phyloP scores from a whole-genome alignment of 2,797 vertebrate genomes.

The Pseudocheirus occidentalis region DNA sequence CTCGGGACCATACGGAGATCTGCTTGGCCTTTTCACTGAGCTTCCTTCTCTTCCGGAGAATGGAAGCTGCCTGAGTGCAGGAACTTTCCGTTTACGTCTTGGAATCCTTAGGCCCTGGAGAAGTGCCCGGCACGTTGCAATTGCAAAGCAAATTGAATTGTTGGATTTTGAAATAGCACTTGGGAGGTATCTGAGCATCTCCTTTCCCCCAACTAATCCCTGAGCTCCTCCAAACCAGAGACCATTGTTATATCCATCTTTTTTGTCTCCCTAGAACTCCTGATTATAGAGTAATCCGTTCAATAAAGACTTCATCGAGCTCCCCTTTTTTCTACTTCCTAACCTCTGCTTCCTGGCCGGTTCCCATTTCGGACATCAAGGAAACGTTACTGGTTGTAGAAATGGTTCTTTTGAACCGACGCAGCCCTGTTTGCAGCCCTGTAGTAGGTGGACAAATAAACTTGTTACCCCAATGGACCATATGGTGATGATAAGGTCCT shows the following conservation, averaged over 20 bases:
- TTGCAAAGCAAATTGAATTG: neutral
- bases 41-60: neutral
- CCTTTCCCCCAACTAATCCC: neutral
- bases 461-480: neutral
- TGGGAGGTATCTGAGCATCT: no score
- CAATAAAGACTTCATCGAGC: neutral
- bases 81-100: neutral
- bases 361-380: neutral
- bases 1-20: neutral
- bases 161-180: neutral
- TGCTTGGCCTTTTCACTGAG: neutral
- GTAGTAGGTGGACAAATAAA: neutral
- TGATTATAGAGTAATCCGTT: neutral
- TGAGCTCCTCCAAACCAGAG: neutral
- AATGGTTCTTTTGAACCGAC: neutral
- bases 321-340: neutral
- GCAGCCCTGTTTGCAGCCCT: neutral
- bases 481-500: neutral
- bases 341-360: neutral
- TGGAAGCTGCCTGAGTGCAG: neutral
- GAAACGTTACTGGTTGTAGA: neutral
- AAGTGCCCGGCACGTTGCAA: neutral
- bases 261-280: neutral
- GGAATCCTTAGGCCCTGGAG: neutral
- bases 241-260: neutral